phyloP scores from a whole-genome alignment of 2,888 invertebrate species.

The Artemia sinica region DNA sequence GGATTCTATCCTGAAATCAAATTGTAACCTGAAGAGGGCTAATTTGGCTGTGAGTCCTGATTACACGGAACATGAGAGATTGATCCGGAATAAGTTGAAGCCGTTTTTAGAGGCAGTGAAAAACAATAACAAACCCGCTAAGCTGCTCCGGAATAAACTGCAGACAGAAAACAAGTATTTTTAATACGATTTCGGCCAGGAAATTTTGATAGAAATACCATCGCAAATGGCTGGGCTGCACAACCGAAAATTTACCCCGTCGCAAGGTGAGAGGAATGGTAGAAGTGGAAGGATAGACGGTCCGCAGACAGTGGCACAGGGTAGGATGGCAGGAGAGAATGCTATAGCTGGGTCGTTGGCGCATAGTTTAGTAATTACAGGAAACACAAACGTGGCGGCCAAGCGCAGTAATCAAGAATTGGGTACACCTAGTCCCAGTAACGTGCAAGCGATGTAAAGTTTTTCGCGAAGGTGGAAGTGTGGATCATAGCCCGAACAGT shows the following conservation, averaged over 20 bases:
- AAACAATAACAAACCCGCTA: background rate
- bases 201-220: background rate
- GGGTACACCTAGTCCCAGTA: conserved; percentile 9
- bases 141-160: background rate
- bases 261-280: too few species aligned
- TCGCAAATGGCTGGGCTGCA: too few species aligned
- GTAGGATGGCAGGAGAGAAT: background rate
- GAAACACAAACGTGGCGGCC: background rate
- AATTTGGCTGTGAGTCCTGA: background rate
- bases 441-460: background rate
- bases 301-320: background rate
- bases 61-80: background rate
- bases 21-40: background rate
- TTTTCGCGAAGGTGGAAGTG: background rate
- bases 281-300: too few species aligned
- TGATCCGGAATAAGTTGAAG: background rate
- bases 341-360: background rate
- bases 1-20: background rate
- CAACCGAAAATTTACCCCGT: too few species aligned
- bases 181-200: background rate
- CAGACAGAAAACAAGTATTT: background rate
- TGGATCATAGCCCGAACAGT: background rate
- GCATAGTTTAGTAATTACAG: background rate
- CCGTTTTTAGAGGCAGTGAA: background rate
- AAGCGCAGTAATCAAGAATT: background rate